A percentile compares a stretch with the other conserved stretches of the same genome.
phyloP scores from a whole-genome alignment of 2,888 invertebrate genomes.

The Polietes domitor region DNA sequence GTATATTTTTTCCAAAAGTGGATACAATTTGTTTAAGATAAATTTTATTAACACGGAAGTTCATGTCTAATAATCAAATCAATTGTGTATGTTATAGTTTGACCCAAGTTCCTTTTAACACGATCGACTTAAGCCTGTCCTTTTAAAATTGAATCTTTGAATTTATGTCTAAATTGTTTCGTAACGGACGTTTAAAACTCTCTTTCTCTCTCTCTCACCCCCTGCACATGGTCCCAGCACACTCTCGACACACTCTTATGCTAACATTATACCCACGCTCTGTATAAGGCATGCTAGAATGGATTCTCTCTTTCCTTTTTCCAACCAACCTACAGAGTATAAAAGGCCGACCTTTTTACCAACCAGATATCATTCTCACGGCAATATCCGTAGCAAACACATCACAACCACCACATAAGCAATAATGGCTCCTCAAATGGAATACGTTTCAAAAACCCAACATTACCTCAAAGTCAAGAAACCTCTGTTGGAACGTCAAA shows the following conservation, averaged over 20 bases:
- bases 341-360: slow-evolving; percentile 54
- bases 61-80: no score
- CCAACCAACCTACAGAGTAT: slow-evolving; percentile 56
- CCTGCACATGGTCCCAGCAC: no score
- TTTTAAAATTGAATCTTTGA: no score
- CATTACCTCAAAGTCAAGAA: slow-evolving; percentile 97
- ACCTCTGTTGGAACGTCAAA: slow-evolving; percentile 93
- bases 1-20: no score
- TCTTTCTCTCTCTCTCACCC: no score
- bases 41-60: no score
- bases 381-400: slow-evolving; percentile 47
- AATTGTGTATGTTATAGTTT: no score
- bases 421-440: slow-evolving; percentile 66
- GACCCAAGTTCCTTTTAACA: no score
- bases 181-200: no score
- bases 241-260: slow-evolving; percentile 3
- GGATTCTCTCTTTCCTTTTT: slow-evolving; percentile 43
- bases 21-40: no score
- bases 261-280: slow-evolving; percentile 35
- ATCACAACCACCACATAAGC: not conserved
- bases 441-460: slow-evolving; percentile 88
- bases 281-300: slow-evolving; percentile 36
- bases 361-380: slow-evolving; percentile 63
- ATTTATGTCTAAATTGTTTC: no score
- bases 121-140: no score